Percentiles rank a stretch among this genome's conserved stretches.
Evolutionary conservation across 2,888 invertebrate genomes (phyloP).

Genomic region (Lordiphosa andalusiaca): DNA sequence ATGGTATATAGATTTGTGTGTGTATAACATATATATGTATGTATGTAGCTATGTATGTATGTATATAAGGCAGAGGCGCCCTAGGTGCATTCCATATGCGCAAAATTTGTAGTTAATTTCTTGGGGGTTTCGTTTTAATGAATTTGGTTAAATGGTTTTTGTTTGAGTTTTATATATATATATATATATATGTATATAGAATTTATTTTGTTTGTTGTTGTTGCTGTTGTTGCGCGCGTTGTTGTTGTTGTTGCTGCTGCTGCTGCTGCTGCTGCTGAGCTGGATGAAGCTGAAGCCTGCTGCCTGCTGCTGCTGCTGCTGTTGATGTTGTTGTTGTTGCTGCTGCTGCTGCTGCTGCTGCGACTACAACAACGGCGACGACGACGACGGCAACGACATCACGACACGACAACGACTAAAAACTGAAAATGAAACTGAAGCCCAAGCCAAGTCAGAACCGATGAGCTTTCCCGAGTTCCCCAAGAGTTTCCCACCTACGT

Average conservation of each 20-base stretch:
- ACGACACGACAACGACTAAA: constrained; percentile 78
- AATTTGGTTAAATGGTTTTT: constrained; percentile 16
- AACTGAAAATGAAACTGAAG: constrained; percentile 51
- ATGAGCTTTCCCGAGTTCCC: constrained; percentile 19
- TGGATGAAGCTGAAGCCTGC: constrained; percentile 70
- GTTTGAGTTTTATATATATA: not conserved
- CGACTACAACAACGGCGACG: constrained; percentile 57
- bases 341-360: constrained; percentile 55
- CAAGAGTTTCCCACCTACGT: constrained; percentile 29
- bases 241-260: constrained; percentile 34
- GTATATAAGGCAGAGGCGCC: constrained; percentile 29
- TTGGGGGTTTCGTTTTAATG: constrained; percentile 19
- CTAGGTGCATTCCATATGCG: constrained; percentile 67
- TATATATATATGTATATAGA: too few relatives aligned
- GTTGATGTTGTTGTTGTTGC: constrained; percentile 80
- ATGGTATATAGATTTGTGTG: constrained; percentile 42
- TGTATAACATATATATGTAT: constrained; percentile 39
- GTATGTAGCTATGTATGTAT: constrained; percentile 19
- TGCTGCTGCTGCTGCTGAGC: constrained; percentile 24
- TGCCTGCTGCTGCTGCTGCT: constrained; percentile 45
- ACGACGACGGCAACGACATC: constrained; percentile 73
- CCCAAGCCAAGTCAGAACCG: constrained; percentile 30
- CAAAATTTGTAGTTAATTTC: constrained; percentile 27
- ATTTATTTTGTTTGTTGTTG: constrained; percentile 7
- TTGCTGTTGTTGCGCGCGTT: constrained; percentile 39